phyloP scores from a whole-genome alignment of 2,113 vertebrate species.

The Phasianus colchicus region DNA sequence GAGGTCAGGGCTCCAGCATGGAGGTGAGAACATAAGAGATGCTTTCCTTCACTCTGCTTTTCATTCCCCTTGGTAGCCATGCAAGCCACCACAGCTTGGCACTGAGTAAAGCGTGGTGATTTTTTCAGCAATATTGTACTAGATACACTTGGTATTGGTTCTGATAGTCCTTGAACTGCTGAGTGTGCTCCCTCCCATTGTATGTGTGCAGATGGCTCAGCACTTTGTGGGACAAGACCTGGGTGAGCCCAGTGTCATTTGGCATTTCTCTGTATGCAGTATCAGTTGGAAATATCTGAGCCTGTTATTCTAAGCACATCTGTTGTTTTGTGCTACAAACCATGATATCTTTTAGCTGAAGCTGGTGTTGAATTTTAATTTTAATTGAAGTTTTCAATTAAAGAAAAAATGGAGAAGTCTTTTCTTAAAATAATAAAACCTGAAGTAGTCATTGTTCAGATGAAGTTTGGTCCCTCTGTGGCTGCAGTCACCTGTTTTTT shows the following conservation, averaged over 20 bases:
- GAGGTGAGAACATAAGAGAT: too few relatives aligned
- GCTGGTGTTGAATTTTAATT: too few relatives aligned
- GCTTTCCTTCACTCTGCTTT: neutral
- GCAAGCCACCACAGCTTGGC: neutral
- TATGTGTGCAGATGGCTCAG: neutral
- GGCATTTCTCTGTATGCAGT: neutral
- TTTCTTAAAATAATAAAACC: neutral
- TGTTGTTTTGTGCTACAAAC: conserved; percentile 4
- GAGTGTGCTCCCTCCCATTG: fast-evolving
- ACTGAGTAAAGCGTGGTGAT: neutral
- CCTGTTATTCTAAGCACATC: conserved; percentile 39
- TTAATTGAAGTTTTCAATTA: conserved; percentile 22
- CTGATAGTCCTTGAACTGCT: neutral
- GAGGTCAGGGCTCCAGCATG: neutral
- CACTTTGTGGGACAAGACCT: neutral
- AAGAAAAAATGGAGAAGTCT: neutral
- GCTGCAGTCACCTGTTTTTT: neutral
- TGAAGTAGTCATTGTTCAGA: neutral
- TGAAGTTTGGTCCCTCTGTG: neutral
- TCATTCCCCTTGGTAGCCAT: neutral
- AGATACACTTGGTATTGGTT: neutral
- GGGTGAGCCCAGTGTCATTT: neutral
- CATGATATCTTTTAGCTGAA: neutral
- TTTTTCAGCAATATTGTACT: neutral
- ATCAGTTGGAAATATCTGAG: neutral